phyloP scores from a whole-genome alignment of 2,797 vertebrate species.

The Adelosebastes latens region DNA sequence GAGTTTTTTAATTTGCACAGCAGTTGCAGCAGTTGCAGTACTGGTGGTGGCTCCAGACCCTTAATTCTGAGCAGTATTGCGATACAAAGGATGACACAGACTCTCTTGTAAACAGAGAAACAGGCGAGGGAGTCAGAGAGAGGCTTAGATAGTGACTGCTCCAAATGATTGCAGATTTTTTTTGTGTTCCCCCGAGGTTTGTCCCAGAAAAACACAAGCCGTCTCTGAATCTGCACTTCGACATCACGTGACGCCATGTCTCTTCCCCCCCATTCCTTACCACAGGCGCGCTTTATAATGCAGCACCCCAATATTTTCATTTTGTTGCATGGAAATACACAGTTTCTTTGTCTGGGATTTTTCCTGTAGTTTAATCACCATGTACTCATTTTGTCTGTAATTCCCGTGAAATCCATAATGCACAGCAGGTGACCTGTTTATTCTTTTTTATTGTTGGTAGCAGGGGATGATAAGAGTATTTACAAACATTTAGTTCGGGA shows the following conservation, averaged over 20 bases:
- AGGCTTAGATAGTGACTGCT: constrained; percentile 33
- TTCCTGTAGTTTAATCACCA: neutral
- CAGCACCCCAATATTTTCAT: neutral
- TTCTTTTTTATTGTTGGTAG: neutral
- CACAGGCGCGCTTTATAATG: neutral
- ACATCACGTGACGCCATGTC: constrained; percentile 18
- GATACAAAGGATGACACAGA: constrained; percentile 15
- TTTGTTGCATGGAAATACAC: neutral
- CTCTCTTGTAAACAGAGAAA: constrained; percentile 9
- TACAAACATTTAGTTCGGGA: constrained; percentile 1
- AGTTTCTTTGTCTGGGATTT: neutral
- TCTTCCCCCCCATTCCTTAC: neutral
- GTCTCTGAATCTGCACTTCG: constrained; percentile 24
- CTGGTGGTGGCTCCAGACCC: neutral
- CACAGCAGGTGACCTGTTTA: neutral
- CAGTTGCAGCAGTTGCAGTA: neutral
- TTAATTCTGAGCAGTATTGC: neutral
- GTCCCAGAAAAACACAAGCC: constrained; percentile 75
- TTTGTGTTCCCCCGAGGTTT: constrained; percentile 51
- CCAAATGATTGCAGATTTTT: constrained; percentile 38
- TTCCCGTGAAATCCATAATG: neutral
- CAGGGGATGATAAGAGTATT: neutral
- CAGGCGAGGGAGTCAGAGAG: constrained; percentile 4
- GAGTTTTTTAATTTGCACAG: neutral
- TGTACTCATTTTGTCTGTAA: neutral